Percentiles rank a stretch among this genome's conserved stretches.
Evolutionary conservation across 2,888 invertebrate species (phyloP).

Genomic region (Artemia sinica): DNA sequence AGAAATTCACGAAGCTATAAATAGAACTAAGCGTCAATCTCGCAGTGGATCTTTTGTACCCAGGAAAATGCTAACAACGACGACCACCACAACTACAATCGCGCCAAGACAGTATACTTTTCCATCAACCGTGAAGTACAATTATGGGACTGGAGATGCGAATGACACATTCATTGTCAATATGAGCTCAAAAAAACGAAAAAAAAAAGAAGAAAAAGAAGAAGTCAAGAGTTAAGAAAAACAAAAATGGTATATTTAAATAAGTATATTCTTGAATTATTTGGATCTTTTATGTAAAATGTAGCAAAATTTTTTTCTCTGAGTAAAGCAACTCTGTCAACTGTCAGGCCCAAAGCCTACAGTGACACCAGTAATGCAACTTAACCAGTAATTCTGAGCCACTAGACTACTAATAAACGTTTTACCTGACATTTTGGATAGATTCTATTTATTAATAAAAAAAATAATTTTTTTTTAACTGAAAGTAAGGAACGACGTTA

Average conservation of each 20-base stretch:
- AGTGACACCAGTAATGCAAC: too few species aligned
- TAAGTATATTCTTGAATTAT: too few species aligned
- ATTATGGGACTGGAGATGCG: neutral
- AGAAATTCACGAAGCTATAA: neutral
- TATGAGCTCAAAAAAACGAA: conserved; percentile 11
- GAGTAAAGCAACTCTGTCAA: too few species aligned
- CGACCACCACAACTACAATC: neutral
- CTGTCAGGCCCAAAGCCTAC: too few species aligned
- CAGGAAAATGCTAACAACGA: neutral
- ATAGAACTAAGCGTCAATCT: neutral
- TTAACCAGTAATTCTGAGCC: too few species aligned
- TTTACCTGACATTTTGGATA: too few species aligned
- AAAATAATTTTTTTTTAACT: too few species aligned
- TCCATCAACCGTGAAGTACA: neutral
- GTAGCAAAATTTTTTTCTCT: too few species aligned
- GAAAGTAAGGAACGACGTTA: too few species aligned
- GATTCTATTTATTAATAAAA: too few species aligned
- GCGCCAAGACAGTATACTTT: neutral
- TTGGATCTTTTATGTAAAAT: too few species aligned
- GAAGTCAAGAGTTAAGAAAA: conserved; percentile 23
- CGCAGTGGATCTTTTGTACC: neutral
- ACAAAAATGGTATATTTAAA: conserved; percentile 19
- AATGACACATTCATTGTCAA: neutral
- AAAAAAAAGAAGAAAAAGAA: conserved; percentile 37
- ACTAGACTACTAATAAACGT: too few species aligned